These are phyloP conservation scores for Pteronotus mesoamericanus DNA, from an alignment of 2,797 vertebrate genomes.

Conservation along the genomic window DNA sequence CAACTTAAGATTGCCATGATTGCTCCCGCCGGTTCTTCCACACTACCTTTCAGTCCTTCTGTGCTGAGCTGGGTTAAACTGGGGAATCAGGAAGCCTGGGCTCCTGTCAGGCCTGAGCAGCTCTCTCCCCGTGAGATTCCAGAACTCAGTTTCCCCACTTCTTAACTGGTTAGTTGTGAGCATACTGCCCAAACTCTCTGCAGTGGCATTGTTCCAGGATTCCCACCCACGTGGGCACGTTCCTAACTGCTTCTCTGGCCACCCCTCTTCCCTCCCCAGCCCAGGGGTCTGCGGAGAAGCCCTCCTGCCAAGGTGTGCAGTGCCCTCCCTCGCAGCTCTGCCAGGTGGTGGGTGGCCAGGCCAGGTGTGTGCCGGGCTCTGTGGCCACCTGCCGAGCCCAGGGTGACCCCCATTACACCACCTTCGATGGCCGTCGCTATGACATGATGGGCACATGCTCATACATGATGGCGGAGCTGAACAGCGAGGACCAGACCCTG, in stretches of 20 bases:
- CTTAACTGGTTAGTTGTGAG: neutral
- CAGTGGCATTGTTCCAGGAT: neutral
- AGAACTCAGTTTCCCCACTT: neutral
- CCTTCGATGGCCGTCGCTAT: slow-evolving; percentile 86
- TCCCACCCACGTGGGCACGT: neutral
- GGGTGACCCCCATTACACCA: slow-evolving; percentile 90
- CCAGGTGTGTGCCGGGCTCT: slow-evolving; percentile 78
- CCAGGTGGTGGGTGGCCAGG: slow-evolving; percentile 64
- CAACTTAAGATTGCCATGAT: rapidly evolving
- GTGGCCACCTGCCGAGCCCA: slow-evolving; percentile 84
- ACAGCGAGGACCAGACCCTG: slow-evolving; percentile 75
- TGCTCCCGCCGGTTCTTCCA: neutral
- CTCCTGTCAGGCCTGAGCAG: neutral
- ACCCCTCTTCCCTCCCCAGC: neutral
- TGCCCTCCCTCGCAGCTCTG: slow-evolving; percentile 85
- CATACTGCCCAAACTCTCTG: too few relatives aligned
- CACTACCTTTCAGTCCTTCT: neutral
- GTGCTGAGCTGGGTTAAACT: neutral
- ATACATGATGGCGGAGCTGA: slow-evolving; percentile 85
- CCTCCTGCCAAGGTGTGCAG: neutral
- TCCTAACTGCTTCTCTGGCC: neutral
- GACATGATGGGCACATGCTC: slow-evolving; percentile 92
- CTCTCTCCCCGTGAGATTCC: neutral
- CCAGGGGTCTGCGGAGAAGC: neutral
- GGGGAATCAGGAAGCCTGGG: neutral